Base-by-base conservation (phyloP, 2,888 invertebrate genomes). In the Keiferia lycopersicella region DNA sequence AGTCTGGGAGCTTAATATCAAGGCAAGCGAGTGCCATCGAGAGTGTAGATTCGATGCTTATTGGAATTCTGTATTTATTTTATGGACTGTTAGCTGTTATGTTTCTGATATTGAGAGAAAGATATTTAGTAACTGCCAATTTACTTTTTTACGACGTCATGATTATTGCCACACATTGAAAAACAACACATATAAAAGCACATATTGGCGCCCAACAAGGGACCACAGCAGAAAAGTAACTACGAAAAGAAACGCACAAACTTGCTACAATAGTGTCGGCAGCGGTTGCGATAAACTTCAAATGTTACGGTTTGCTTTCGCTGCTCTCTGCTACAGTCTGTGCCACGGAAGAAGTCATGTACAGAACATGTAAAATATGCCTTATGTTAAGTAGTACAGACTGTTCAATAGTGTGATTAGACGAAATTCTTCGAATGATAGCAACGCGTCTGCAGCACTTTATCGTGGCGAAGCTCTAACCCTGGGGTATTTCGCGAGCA, bases 1-100 rank as follows among this genome's bases (percentile, higher is more conserved):
- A 45, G n/a, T n/a, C n/a, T n/a, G n/a, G 11, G 45, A 45, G 45
- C n/a, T 45, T n/a, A 45, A 45, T 45, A 45, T 45, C 41, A 11
- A n/a, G 12, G 7, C 45, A 8, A 16, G n/a, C 16, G 45, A 16
- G n/a, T 7, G 45, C n/a, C 0, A 6, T 45, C n/a, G 41, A 41
- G 45, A 16, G 0, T 11, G 2, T 4, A n/a, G 16, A 1, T n/a
- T n/a, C n/a, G n/a, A 6, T 45, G 3, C 14, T 12, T 41, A 45
- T 45, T 45, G 45, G n/a, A 45, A 45, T n/a, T n/a, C n/a, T n/a
- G n/a, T n/a, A n/a, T n/a, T n/a, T n/a, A n/a, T n/a, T n/a, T n/a
- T n/a, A n/a, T n/a, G n/a, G n/a, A n/a, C n/a, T n/a, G n/a, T n/a
- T n/a, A n/a, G n/a, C n/a, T n/a, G n/a, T n/a, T n/a, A n/a, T n/a